Percentiles rank a stretch among this genome's conserved stretches.
These are phyloP conservation scores for Drosophila dunni DNA, from an alignment of 1,140 invertebrate species.

Conservation along the genomic window DNA sequence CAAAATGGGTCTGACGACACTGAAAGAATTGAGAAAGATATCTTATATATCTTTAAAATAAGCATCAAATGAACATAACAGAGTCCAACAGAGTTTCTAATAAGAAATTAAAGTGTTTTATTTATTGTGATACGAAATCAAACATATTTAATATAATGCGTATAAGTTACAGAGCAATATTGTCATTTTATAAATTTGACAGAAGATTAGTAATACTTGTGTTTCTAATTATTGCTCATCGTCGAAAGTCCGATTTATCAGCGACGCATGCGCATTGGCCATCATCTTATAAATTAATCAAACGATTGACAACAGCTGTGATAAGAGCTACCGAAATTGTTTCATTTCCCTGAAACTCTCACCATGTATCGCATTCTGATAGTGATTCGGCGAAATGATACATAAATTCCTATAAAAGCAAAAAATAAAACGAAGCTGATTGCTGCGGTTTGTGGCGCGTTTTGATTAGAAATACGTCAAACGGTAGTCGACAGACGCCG, in stretches of 20 bases:
- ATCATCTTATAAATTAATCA: slow-evolving; percentile 27
- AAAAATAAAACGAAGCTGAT: slow-evolving; percentile 25
- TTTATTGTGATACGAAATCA: too few relatives aligned
- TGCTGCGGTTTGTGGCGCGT: slow-evolving; percentile 5
- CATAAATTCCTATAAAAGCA: slow-evolving; percentile 36
- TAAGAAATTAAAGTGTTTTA: too few relatives aligned
- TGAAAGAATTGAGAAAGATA: too few relatives aligned
- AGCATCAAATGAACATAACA: too few relatives aligned
- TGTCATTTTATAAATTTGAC: too few relatives aligned
- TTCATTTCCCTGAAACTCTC: slow-evolving; percentile 46
- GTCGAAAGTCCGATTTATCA: not conserved
- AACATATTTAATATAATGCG: too few relatives aligned
- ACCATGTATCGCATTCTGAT: slow-evolving; percentile 49
- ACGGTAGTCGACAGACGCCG: not conserved
- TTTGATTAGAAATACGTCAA: slow-evolving; percentile 18
- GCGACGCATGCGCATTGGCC: slow-evolving; percentile 15
- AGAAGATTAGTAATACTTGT: not conserved
- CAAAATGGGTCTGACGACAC: too few relatives aligned
- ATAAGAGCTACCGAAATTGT: slow-evolving; percentile 41
- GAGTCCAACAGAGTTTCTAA: too few relatives aligned
- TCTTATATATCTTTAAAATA: too few relatives aligned
- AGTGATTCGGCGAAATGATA: slow-evolving; percentile 48
- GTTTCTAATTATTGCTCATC: not conserved
- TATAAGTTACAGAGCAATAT: too few relatives aligned
- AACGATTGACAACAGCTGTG: slow-evolving; percentile 26